Evolutionary conservation across 1,140 invertebrate genomes (phyloP).

Genomic region (Thaumatotibia leucotreta): DNA sequence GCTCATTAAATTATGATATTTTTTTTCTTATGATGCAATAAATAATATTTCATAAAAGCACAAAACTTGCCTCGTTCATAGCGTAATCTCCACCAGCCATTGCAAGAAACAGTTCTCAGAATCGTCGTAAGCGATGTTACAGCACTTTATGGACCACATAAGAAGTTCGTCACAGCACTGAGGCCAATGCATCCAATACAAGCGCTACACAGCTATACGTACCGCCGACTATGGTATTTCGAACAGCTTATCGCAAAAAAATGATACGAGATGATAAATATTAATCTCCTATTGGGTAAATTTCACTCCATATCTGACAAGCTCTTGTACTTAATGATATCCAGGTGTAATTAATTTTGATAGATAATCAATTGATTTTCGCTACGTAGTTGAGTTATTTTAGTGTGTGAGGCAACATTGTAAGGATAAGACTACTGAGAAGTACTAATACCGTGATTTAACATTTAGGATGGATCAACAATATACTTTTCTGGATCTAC

Average conservation of each 20-base stretch:
- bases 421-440: too few species aligned
- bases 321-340: not conserved
- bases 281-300: not conserved
- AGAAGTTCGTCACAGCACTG: not conserved
- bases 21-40: too few species aligned
- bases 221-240: not conserved
- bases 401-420: too few species aligned
- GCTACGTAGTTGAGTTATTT: too few species aligned
- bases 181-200: not conserved
- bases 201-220: not conserved
- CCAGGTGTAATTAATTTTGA: not conserved
- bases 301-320: not conserved
- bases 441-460: too few species aligned
- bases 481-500: too few species aligned
- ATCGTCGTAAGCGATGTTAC: slow-evolving; percentile 24
- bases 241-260: not conserved
- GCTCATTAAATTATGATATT: too few species aligned
- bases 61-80: slow-evolving; percentile 48
- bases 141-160: slow-evolving; percentile 28
- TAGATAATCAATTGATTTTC: not conserved
- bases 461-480: too few species aligned
- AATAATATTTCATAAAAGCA: not conserved
- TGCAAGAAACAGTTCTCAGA: slow-evolving; percentile 27
- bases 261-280: not conserved
- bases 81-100: slow-evolving; percentile 55